Evolutionary conservation across 1,140 invertebrate genomes (phyloP).

Genomic region (Caerostris extrusa): DNA sequence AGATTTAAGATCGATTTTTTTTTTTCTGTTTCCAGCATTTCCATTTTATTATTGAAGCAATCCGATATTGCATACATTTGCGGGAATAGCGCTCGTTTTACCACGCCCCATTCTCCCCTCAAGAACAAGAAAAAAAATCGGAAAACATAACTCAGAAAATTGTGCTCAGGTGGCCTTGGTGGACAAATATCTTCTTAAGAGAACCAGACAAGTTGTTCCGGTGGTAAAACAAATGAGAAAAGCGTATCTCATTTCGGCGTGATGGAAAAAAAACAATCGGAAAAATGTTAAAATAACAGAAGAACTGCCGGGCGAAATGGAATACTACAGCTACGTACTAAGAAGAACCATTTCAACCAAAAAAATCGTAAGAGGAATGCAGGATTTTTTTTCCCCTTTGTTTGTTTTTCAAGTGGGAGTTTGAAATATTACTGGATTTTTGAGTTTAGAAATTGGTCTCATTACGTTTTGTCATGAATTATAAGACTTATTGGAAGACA

Average conservation of each 20-base stretch:
- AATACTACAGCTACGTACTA: not conserved
- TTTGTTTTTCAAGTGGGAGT: not conserved
- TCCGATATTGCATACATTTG: not conserved
- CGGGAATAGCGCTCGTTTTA: not conserved
- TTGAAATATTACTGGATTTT: not conserved
- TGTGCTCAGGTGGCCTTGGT: constrained; percentile 54
- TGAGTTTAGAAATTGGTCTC: constrained; percentile 37
- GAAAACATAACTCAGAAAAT: constrained; percentile 60
- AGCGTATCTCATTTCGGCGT: constrained; percentile 47
- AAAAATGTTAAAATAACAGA: constrained; percentile 60
- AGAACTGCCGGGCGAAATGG: not conserved
- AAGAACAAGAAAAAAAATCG: constrained; percentile 41
- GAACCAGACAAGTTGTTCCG: constrained; percentile 20
- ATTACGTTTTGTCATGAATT: constrained; percentile 36
- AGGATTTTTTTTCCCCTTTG: not conserved
- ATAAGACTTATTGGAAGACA: not conserved
- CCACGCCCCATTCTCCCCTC: not conserved
- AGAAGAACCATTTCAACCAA: constrained; percentile 2
- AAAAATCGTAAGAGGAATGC: not conserved
- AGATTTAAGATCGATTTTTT: not conserved
- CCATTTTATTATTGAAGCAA: not conserved
- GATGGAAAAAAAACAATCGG: constrained; percentile 47
- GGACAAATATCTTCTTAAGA: constrained; percentile 67
- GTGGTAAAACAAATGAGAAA: constrained; percentile 62
- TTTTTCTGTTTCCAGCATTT: not conserved